These are phyloP conservation scores for Drosophila crucigera DNA, from an alignment of 2,888 invertebrate species.

Conservation along the genomic window DNA sequence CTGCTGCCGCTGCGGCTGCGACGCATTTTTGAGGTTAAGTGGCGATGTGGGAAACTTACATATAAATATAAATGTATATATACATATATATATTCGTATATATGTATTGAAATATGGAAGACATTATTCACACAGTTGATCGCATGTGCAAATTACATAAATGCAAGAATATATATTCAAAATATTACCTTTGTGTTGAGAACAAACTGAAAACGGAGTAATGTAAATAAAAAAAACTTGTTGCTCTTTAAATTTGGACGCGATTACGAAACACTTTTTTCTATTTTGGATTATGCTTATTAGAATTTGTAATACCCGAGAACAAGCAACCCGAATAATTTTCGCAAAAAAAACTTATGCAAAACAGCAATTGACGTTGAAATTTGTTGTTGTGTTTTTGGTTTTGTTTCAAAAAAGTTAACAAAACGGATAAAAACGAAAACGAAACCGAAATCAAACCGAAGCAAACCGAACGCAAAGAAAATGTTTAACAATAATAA, in stretches of 20 bases:
- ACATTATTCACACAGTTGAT: conserved; percentile 9
- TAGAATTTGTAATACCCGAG: conserved; percentile 53
- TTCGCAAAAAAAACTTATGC: conserved; percentile 45
- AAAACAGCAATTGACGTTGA: conserved; percentile 32
- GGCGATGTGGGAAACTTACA: conserved; percentile 17
- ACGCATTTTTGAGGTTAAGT: conserved; percentile 72
- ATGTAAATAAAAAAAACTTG: conserved; percentile 46
- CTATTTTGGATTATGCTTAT: conserved; percentile 12
- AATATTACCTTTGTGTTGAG: conserved; percentile 29
- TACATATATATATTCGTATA: conserved; percentile 1
- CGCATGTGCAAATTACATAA: conserved; percentile 53
- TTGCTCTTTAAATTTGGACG: conserved; percentile 40
- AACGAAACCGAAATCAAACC: conserved; percentile 60
- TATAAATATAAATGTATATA: conserved; percentile 2
- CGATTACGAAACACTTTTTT: conserved; percentile 79
- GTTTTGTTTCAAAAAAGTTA: conserved; percentile 34
- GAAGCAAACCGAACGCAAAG: conserved; percentile 67
- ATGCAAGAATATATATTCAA: conserved; percentile 8
- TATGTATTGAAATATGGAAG: conserved; percentile 26
- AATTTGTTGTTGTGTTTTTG: conserved; percentile 27
- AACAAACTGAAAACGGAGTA: conserved; percentile 2
- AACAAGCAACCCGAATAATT: conserved; percentile 47
- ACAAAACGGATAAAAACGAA: conserved; percentile 55
- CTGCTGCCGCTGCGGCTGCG: conserved; percentile 15
- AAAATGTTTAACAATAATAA: conserved; percentile 68